Conservation (phyloP, 2,113 vertebrate genomes). For the Sterna hirundo region DNA sequence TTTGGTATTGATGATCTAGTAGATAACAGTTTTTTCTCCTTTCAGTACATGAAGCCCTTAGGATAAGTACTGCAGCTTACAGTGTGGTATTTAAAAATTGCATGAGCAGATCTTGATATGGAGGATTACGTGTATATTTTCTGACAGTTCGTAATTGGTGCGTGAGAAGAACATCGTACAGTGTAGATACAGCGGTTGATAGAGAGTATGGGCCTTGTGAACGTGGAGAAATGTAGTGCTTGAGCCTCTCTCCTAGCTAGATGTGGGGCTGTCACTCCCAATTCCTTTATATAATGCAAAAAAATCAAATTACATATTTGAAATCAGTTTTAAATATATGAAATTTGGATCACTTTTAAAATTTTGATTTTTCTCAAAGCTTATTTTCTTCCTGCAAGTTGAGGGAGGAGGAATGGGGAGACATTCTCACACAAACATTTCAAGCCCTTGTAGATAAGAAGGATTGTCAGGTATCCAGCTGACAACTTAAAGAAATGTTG, state of each 20-base stretch:
- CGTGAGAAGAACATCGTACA: background rate
- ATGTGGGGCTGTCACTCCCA: background rate
- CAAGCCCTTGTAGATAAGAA: background rate
- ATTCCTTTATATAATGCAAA: background rate
- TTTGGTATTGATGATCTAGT: background rate
- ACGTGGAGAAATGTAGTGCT: background rate
- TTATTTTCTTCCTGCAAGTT: background rate
- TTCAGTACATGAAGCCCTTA: background rate
- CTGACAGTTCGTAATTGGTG: background rate
- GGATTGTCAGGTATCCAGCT: background rate
- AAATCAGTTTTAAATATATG: background rate
- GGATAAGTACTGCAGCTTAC: background rate
- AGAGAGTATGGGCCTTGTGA: background rate
- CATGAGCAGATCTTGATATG: background rate
- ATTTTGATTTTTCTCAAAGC: background rate
- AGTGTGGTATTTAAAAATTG: background rate
- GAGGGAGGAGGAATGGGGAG: background rate
- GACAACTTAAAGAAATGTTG: background rate
- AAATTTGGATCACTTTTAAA: background rate
- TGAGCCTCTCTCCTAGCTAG: background rate
- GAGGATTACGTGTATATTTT: background rate
- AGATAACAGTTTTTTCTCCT: background rate
- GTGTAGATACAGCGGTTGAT: background rate
- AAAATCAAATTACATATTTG: background rate
- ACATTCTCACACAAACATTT: background rate